A percentile compares a stretch with the other conserved stretches of the same genome.
These are phyloP conservation scores for Gadus chalcogrammus DNA, from an alignment of 2,113 vertebrate species.

Conservation along the genomic window DNA sequence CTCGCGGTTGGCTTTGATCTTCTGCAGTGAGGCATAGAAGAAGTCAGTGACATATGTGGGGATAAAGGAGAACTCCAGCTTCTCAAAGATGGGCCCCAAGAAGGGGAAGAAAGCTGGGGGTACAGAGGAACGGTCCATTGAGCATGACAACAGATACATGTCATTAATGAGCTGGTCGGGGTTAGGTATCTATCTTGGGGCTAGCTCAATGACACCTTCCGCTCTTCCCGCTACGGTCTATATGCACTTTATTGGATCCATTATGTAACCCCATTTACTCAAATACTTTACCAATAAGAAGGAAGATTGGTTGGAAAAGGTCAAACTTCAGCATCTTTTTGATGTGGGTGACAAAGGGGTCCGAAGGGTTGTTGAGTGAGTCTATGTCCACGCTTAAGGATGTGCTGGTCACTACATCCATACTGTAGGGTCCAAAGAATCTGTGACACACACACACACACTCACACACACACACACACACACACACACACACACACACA, in stretches of 20 bases:
- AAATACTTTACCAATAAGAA: conserved; percentile 18
- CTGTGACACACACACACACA: conserved; percentile 35
- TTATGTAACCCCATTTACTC: too few relatives aligned
- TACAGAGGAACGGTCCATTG: background rate
- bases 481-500: background rate
- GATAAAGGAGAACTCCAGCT: conserved; percentile 66
- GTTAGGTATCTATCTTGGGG: background rate
- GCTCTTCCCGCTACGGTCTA: background rate
- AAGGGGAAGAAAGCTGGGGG: conserved; percentile 74
- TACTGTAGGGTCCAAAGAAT: conserved; percentile 65
- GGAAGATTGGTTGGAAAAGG: conserved; percentile 59
- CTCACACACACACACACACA: background rate
- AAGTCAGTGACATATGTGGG: conserved; percentile 56
- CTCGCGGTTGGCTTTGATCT: conserved; percentile 67
- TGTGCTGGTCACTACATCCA: conserved; percentile 77
- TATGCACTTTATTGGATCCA: too few relatives aligned
- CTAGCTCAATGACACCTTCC: background rate
- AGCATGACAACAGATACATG: background rate
- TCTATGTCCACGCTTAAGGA: conserved; percentile 77
- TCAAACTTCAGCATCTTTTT: conserved; percentile 73
- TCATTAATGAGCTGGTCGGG: background rate
- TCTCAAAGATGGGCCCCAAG: conserved; percentile 54
- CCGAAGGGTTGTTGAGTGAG: conserved; percentile 73
- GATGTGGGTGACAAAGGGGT: conserved; percentile 73
- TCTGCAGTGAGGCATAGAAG: conserved; percentile 59